Conservation (phyloP, 35 echinoderm and acorn worm species). For the Ophiothrix spiculata region DNA sequence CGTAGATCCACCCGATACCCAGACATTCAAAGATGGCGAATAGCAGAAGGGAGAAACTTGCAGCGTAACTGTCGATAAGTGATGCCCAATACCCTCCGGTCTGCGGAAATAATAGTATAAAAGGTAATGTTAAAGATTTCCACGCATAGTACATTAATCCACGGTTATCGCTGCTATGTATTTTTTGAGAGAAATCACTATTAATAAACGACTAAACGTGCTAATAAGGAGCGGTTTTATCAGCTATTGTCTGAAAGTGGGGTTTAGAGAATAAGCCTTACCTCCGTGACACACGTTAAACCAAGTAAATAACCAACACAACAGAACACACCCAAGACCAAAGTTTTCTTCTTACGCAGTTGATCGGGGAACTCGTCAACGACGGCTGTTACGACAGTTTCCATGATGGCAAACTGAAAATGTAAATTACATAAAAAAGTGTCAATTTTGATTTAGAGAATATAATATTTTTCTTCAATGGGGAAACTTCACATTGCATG, state of each 20-base stretch:
- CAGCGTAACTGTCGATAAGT: conserved; percentile 47
- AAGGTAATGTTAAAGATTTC: background rate
- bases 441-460: background rate
- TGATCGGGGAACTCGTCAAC: conserved; percentile 67
- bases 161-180: background rate
- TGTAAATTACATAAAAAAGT: background rate
- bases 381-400: conserved; percentile 74
- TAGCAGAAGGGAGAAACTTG: conserved; percentile 33
- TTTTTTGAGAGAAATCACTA: background rate
- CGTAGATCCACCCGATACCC: conserved; percentile 54
- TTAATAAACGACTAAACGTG: background rate
- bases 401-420: conserved; percentile 71
- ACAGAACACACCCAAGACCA: conserved; percentile 50
- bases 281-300: conserved; percentile 74
- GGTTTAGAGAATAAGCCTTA: background rate
- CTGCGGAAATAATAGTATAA: conserved; percentile 7
- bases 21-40: conserved; percentile 47
- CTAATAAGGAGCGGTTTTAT: background rate
- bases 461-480: background rate
- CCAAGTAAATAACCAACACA: conserved; percentile 47
- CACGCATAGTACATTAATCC: background rate
- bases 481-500: background rate
- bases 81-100: conserved; percentile 60
- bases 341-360: conserved; percentile 50
- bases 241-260: background rate